A percentile compares a stretch with the other conserved stretches of the same genome.
phyloP scores from a whole-genome alignment of 2,113 vertebrate species.

The Proterorhinus semilunaris region DNA sequence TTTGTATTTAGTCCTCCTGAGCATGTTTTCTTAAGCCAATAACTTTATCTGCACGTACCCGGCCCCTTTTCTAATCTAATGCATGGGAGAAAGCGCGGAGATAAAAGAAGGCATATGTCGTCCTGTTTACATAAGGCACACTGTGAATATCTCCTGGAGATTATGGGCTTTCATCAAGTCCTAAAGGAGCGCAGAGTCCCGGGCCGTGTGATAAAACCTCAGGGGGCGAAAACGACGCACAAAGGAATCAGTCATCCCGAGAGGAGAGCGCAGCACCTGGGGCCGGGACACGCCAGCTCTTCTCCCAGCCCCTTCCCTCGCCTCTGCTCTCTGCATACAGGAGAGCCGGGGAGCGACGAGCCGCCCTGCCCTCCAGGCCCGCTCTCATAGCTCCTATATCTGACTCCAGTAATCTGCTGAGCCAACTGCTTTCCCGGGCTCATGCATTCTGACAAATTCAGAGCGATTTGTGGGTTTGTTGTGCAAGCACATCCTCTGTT shows the following conservation, averaged over 20 bases:
- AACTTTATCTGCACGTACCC: background rate
- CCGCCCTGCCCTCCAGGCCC: background rate
- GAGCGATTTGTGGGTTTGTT: no score
- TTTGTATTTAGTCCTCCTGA: background rate
- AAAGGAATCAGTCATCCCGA: conserved; percentile 46
- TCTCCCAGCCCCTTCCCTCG: background rate
- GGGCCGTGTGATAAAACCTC: conserved; percentile 31
- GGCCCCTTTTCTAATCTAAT: background rate
- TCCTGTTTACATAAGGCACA: background rate
- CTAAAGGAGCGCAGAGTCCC: conserved; percentile 13
- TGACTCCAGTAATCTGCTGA: background rate
- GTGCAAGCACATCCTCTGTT: no score
- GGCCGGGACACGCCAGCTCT: conserved; percentile 5
- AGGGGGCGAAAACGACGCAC: conserved; percentile 42
- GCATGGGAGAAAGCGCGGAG: background rate
- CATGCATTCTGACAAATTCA: no score
- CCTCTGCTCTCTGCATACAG: conserved; percentile 8
- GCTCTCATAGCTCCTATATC: background rate
- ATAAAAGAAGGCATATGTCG: background rate
- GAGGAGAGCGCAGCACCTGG: conserved; percentile 42
- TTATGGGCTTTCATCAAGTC: conserved; percentile 30
- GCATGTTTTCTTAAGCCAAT: background rate
- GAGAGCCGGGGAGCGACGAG: background rate
- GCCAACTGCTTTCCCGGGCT: background rate
- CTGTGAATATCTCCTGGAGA: background rate